phyloP scores from a whole-genome alignment of 1,140 invertebrate species.

The Hermetia illucens region DNA sequence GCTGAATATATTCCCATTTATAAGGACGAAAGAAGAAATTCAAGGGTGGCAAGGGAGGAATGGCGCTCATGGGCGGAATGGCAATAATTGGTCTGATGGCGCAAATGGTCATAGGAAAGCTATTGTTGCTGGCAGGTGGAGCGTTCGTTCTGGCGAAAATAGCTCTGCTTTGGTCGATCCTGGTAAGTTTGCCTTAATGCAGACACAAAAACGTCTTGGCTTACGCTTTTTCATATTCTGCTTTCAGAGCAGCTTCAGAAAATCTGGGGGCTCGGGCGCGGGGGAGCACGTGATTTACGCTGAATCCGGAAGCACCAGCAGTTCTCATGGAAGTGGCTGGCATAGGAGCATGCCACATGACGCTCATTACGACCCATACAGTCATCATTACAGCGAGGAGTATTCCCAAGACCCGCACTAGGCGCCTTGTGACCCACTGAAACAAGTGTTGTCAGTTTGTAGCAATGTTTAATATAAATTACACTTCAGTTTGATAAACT shows the following conservation, averaged over 20 bases:
- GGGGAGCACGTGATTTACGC: slow-evolving; percentile 44
- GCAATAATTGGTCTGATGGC: slow-evolving; percentile 49
- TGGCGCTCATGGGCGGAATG: slow-evolving; percentile 43
- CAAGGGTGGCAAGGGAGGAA: slow-evolving; percentile 31
- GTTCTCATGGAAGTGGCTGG: slow-evolving; percentile 30
- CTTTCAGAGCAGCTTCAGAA: slow-evolving; percentile 42
- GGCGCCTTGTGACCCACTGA: too few relatives aligned
- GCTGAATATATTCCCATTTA: not conserved
- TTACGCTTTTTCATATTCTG: slow-evolving; percentile 4
- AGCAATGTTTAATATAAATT: too few relatives aligned
- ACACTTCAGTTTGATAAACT: too few relatives aligned
- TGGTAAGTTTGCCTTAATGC: slow-evolving; percentile 27
- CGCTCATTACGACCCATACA: too few relatives aligned
- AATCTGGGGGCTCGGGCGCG: slow-evolving; percentile 37
- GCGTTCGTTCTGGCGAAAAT: slow-evolving; percentile 53
- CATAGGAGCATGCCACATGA: slow-evolving; percentile 23
- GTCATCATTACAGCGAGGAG: too few relatives aligned
- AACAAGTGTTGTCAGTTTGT: too few relatives aligned
- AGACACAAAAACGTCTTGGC: slow-evolving; percentile 8
- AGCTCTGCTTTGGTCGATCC: slow-evolving; percentile 45
- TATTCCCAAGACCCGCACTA: too few relatives aligned
- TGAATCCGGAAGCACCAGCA: slow-evolving; percentile 31
- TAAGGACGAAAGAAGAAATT: slow-evolving; percentile 23
- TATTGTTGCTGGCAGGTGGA: slow-evolving; percentile 48
- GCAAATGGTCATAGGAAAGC: slow-evolving; percentile 50